Evolutionary conservation across 2,113 vertebrate species (phyloP), one percentile per base, ranked within the genome.

Genomic region (Phainopepla nitens): DNA sequence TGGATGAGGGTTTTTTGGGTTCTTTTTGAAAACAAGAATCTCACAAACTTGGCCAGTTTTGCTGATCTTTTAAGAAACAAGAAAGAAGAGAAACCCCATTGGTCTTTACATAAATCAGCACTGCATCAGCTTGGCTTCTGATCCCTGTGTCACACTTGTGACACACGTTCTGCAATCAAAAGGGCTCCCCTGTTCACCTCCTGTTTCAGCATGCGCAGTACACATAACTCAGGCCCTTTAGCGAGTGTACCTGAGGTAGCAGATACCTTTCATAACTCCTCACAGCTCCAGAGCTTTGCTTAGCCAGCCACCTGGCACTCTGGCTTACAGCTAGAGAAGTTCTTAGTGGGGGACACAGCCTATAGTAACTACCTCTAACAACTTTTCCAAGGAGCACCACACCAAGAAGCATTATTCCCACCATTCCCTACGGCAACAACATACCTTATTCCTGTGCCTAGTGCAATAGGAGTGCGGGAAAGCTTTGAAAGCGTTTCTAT

Each of bases 401-500:
- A 25, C 16, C 54, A 61, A 61, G n/a, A 47, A 21, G n/a, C 54
- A 35, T 33, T 25, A 41, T 13, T 82, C 24, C 6, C 50, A 35
- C 72, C 39, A 13, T 7, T 27, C 4, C 17, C 61, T 8, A 15
- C 2, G 33, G 27, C 57, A 80, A 17, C 2, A 23, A 68, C 97
- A 35, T 97, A 99, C 99, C 99, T 99, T 98, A 99, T 98, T 97
- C 99, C 99, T 39, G 98, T 98, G 81, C 98, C 98, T 71, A 99
- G 95, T 0, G 99, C 98, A 36, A 98, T 97, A 8, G 95, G 73
- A 22, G 99, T 98, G 50, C 98, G 99, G 69, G 99, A 99, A 41
- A 99, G 98, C 68, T 98, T 99, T 7, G 99, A 99, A 21, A 99
- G 97, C 1, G 99, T 98, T 98, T 99, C 99, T 97, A 99, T 99